These are phyloP conservation scores for Tupaia tana DNA, from an alignment of 2,113 vertebrate species.

Conservation along the genomic window DNA sequence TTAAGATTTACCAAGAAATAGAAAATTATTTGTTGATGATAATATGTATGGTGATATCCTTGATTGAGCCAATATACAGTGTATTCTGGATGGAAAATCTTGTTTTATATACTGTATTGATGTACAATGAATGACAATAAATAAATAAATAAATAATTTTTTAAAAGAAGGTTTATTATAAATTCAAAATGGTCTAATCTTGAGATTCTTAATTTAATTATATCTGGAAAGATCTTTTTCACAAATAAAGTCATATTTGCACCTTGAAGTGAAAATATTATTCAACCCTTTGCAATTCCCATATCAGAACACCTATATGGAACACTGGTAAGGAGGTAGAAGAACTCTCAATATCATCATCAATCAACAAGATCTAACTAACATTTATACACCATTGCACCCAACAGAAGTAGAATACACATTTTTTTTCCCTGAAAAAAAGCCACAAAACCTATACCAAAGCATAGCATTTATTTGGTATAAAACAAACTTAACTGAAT, in stretches of 20 bases:
- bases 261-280: not conserved
- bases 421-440: not conserved
- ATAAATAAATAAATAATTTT: too few species aligned
- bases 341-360: not conserved
- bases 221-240: not conserved
- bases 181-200: not conserved
- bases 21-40: too few species aligned
- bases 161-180: not conserved
- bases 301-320: not conserved
- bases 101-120: too few species aligned
- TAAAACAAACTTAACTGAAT: not conserved
- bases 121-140: too few species aligned
- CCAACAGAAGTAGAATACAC: not conserved
- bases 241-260: not conserved
- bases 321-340: not conserved
- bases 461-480: not conserved
- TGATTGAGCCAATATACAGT: too few species aligned
- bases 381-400: not conserved
- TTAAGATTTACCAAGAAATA: too few species aligned
- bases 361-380: not conserved
- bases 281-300: not conserved
- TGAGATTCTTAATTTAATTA: not conserved
- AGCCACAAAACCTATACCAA: not conserved
- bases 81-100: too few species aligned
- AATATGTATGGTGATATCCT: too few species aligned